These are phyloP conservation scores for Lacanobia wlatinum DNA, from an alignment of 2,888 invertebrate species.

Conservation along the genomic window DNA sequence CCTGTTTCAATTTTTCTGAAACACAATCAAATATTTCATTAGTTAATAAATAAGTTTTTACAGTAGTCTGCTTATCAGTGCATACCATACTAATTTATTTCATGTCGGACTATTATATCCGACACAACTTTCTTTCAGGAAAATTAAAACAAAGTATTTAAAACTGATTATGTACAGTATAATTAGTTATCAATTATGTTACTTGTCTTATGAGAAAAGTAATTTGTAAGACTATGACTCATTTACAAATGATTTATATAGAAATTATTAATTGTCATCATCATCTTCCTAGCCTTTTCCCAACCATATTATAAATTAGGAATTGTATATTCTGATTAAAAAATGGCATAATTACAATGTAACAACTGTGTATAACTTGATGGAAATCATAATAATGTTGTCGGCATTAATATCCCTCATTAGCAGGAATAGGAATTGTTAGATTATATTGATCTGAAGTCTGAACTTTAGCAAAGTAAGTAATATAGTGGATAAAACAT, in stretches of 20 bases:
- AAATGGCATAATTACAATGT: not conserved
- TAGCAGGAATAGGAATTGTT: too few species aligned
- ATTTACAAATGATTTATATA: not conserved
- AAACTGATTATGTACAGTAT: conserved; percentile 6
- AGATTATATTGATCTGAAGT: too few species aligned
- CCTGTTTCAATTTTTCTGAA: not conserved
- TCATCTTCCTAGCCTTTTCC: too few species aligned
- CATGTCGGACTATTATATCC: conserved; percentile 3
- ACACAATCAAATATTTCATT: not conserved
- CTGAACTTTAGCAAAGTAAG: too few species aligned
- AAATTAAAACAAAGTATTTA: conserved; percentile 1
- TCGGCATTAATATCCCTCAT: not conserved
- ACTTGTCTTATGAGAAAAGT: not conserved
- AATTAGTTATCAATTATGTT: not conserved
- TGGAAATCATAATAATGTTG: not conserved
- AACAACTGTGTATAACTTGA: too few species aligned
- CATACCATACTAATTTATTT: conserved; percentile 28
- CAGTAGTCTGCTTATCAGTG: conserved; percentile 44
- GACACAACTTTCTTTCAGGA: conserved; percentile 13
- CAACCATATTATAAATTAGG: too few species aligned
- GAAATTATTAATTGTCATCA: too few species aligned
- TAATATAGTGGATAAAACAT: too few species aligned
- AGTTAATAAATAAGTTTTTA: not conserved
- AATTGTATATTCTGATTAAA: not conserved
- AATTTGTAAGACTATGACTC: not conserved